phyloP scores from a whole-genome alignment of 2,113 vertebrate genomes.

The Aldabrachelys gigantea region DNA sequence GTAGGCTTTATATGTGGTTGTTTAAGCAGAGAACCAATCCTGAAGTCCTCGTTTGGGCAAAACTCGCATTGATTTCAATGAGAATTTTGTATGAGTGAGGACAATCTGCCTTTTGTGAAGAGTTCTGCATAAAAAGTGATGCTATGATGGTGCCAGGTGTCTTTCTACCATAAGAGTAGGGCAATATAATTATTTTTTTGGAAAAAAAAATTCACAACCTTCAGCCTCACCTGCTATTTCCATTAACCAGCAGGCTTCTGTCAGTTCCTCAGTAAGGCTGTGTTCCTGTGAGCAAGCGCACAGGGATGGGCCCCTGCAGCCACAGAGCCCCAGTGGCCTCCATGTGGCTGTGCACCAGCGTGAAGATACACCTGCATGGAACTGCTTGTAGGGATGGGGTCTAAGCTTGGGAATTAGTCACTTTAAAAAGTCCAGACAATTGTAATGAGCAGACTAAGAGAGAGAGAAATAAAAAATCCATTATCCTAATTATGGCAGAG shows the following conservation, averaged over 20 bases:
- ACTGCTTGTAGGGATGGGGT: neutral
- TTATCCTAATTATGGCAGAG: neutral
- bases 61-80: neutral
- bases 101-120: neutral
- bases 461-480: neutral
- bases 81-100: neutral
- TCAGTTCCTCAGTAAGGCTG: neutral
- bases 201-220: neutral
- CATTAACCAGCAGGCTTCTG: neutral
- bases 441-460: neutral
- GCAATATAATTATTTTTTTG: neutral
- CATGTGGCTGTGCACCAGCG: too few relatives aligned
- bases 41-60: neutral
- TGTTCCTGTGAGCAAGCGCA: neutral
- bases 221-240: neutral
- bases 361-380: neutral
- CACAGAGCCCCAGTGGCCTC: neutral
- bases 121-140: neutral
- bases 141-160: neutral
- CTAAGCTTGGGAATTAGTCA: neutral
- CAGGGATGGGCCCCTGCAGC: neutral
- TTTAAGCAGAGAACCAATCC: neutral
- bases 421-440: neutral
- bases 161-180: neutral
- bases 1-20: neutral